phyloP scores from a whole-genome alignment of 2,113 vertebrate genomes.

The Apistogramma diplotaenia region DNA sequence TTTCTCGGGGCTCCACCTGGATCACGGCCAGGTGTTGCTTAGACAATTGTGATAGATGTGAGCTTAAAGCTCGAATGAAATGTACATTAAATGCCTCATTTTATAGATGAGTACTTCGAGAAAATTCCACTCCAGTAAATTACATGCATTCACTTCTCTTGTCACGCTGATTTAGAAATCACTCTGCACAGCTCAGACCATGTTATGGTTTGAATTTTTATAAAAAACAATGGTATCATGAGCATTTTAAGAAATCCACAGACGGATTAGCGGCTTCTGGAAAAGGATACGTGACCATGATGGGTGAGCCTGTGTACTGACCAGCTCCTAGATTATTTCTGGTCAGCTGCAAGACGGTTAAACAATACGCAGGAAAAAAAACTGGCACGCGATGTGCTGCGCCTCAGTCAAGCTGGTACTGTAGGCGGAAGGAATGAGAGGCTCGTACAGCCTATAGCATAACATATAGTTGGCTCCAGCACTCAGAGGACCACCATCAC shows the following conservation, averaged over 20 bases:
- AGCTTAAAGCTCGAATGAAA: not conserved
- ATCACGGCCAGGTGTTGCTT: not conserved
- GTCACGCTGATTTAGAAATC: not conserved
- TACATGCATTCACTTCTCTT: not conserved
- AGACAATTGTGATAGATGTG: not conserved
- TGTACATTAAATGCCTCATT: not conserved
- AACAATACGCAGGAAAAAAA: conserved; percentile 49
- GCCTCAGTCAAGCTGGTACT: not conserved
- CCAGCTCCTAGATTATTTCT: not conserved
- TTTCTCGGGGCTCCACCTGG: conserved; percentile 36
- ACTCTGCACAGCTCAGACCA: not conserved
- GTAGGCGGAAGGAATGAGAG: conserved; percentile 4
- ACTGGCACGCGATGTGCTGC: conserved; percentile 20
- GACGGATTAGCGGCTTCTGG: not conserved
- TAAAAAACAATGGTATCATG: not conserved
- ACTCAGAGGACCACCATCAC: conserved; percentile 24
- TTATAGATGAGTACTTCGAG: not conserved
- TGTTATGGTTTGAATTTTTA: not conserved
- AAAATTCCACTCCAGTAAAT: not conserved
- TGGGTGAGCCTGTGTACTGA: not conserved
- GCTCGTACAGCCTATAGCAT: not conserved
- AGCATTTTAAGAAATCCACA: not conserved
- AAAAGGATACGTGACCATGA: not conserved
- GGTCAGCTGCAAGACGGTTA: not conserved
- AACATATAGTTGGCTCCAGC: not conserved